Conservation (phyloP, 1,140 invertebrate species). For the Drosophila nebulosa region DNA sequence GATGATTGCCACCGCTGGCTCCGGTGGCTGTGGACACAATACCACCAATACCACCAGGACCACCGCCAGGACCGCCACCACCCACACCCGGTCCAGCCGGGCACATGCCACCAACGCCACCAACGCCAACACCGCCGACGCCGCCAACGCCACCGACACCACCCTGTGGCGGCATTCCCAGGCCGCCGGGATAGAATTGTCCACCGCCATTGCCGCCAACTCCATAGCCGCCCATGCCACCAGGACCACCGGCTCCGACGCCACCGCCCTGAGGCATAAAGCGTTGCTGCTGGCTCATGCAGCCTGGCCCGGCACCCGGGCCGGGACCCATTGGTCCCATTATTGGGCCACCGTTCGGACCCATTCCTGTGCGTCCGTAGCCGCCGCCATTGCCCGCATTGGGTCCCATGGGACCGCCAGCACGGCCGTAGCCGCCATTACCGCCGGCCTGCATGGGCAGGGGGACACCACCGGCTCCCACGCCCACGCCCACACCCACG, state of each 20-base stretch:
- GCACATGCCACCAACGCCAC: slow-evolving; percentile 73
- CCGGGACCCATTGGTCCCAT: slow-evolving; percentile 66
- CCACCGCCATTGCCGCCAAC: slow-evolving; percentile 73
- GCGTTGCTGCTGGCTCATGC: slow-evolving; percentile 69
- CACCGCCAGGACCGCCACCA: slow-evolving; percentile 77
- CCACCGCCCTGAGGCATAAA: slow-evolving; percentile 79
- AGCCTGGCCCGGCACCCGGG: slow-evolving; percentile 72
- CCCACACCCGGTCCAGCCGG: slow-evolving; percentile 73
- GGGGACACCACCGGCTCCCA: slow-evolving; percentile 80
- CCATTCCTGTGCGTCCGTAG: slow-evolving; percentile 71
- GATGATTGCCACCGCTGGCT: slow-evolving; percentile 29
- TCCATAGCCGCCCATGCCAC: slow-evolving; percentile 46
- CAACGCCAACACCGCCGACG: too few relatives aligned
- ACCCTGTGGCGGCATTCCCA: slow-evolving; percentile 51
- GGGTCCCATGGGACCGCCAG: slow-evolving; percentile 75
- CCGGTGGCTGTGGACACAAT: neutral
- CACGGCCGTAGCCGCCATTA: slow-evolving; percentile 67
- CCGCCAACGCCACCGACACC: slow-evolving; percentile 81
- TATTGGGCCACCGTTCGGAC: slow-evolving; percentile 59
- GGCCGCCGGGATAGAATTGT: slow-evolving; percentile 78
- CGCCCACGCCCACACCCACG: too few relatives aligned
- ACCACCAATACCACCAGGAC: neutral
- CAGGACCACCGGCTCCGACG: slow-evolving; percentile 36
- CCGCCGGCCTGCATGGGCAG: slow-evolving; percentile 75
- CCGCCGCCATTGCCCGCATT: slow-evolving; percentile 32